These are phyloP conservation scores for Dorcus hopei DNA, from an alignment of 2,888 invertebrate species.

Conservation along the genomic window DNA sequence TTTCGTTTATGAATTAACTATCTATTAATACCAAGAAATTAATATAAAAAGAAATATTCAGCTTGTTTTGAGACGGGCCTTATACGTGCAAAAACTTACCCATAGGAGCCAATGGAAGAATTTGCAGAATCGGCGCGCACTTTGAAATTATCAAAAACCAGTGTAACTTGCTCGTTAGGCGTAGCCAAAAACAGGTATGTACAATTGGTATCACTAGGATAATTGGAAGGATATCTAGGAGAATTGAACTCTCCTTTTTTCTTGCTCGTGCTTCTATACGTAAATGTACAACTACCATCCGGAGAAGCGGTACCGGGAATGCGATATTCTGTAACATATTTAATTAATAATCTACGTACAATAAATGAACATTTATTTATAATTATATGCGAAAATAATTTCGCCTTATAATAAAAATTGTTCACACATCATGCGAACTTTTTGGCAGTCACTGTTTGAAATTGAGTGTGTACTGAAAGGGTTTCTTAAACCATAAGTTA, in stretches of 20 bases:
- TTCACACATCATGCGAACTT: too few relatives aligned
- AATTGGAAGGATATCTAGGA: conserved; percentile 93
- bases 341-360: neutral
- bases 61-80: too few relatives aligned
- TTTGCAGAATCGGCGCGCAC: conserved; percentile 80
- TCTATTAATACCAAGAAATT: too few relatives aligned
- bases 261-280: conserved; percentile 82
- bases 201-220: conserved; percentile 93
- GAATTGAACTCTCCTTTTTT: conserved; percentile 93
- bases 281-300: conserved; percentile 87
- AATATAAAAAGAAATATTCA: too few relatives aligned
- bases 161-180: conserved; percentile 84
- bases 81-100: conserved; percentile 50
- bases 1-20: too few relatives aligned
- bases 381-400: too few relatives aligned
- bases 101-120: conserved; percentile 70
- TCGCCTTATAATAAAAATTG: too few relatives aligned
- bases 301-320: conserved; percentile 93
- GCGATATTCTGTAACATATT: conserved; percentile 69
- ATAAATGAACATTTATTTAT: too few relatives aligned
- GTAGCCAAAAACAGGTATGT: conserved; percentile 86
- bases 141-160: conserved; percentile 90
- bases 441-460: too few relatives aligned
- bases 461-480: too few relatives aligned
- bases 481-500: too few relatives aligned